Evolutionary conservation across 2,113 vertebrate genomes (phyloP), one percentile per base, ranked within the genome.

Genomic region (Phaethornis superciliosus): DNA sequence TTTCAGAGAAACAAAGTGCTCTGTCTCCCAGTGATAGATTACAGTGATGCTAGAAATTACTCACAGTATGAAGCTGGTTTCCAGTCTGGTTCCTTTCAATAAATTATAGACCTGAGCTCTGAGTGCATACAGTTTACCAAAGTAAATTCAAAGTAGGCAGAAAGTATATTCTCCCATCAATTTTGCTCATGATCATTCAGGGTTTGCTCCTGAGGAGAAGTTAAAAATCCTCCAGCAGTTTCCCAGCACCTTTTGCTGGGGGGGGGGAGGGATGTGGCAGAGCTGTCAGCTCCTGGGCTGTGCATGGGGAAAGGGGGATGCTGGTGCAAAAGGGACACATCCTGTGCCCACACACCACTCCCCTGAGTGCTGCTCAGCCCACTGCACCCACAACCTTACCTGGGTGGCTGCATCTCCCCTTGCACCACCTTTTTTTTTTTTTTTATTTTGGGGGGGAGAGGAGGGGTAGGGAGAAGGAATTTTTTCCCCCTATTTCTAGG

Each of bases 1-100:
- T 97, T 93, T 97, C 97, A 97, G 85, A 72, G 89, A 94, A 97
- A 97, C 90, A 89, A 95, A 97, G 92, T 81, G 84, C 82, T 90
- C 54, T 96, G 96, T 96, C 96, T 96, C 35, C 30, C 2, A 2
- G 75, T 94, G 95, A 95, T 89, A 94, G 95, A 97, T 97, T 92
- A 91, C 80, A 90, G 68, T 0, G 11, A 94, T 71, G 95, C 91
- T 91, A 44, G 89, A 96, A 97, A 97, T 97, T 95, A 95, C 89
- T 97, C 97, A 96, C 91, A 97, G 94, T 93, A 52, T 94, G 91
- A 81, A 96, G 95, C 94, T 96, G 90, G 88, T 96, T 95, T 93
- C 96, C 89, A 88, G 82, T 89, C 96, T 95, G 89, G 72, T 91
- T 97, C 95, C 85, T 94, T 93, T 93, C 96, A 95, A 95, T 96